Conservation (phyloP, 2,113 vertebrate species). For the Dicentrarchus labrax region DNA sequence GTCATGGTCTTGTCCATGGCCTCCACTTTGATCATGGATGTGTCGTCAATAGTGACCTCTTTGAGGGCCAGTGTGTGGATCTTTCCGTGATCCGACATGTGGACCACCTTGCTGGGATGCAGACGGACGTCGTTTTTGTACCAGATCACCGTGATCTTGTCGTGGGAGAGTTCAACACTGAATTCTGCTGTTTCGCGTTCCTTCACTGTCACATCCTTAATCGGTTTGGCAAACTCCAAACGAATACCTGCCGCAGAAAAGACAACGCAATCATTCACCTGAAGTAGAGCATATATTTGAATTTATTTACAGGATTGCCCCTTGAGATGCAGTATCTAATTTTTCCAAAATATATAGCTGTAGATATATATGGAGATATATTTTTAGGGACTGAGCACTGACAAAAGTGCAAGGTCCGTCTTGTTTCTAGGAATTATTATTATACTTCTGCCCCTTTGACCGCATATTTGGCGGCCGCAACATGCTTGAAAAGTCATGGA, state of each 20-base stretch:
- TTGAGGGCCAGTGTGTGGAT: constrained; percentile 91
- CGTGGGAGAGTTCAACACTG: constrained; percentile 94
- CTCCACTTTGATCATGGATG: constrained; percentile 95
- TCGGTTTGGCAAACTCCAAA: constrained; percentile 94
- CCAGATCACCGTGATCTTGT: constrained; percentile 94
- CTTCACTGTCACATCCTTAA: constrained; percentile 97
- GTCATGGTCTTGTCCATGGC: constrained; percentile 92
- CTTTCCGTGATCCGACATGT: constrained; percentile 91
- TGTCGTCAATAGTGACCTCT: constrained; percentile 95
- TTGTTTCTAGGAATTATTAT: too few species aligned
- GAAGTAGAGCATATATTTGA: neutral
- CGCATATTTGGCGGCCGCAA: too few species aligned
- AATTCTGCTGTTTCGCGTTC: constrained; percentile 96
- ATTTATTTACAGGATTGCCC: too few species aligned
- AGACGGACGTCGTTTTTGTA: constrained; percentile 95
- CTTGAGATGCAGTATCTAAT: too few species aligned
- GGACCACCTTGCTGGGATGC: constrained; percentile 92
- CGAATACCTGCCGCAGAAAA: constrained; percentile 89
- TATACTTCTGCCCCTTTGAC: too few species aligned
- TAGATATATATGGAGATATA: too few species aligned
- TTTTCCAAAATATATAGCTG: too few species aligned
- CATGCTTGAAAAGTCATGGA: too few species aligned
- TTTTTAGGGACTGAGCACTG: too few species aligned
- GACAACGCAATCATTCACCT: neutral
- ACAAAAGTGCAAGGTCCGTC: too few species aligned